Evolutionary conservation across 2,888 invertebrate species (phyloP).

Genomic region (Panzeria rudis): DNA sequence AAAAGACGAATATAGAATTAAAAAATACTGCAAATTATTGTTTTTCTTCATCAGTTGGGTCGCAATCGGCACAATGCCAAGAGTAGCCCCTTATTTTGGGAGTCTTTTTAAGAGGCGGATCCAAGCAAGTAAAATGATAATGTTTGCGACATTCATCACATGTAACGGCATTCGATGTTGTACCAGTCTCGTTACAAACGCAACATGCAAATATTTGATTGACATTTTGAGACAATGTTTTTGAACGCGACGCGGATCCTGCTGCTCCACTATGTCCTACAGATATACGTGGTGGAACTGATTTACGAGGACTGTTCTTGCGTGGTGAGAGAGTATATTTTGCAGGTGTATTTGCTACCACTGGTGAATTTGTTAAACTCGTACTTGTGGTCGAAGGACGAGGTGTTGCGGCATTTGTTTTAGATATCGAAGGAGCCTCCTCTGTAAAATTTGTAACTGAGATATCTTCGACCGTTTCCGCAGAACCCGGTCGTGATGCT

Average conservation of each 20-base stretch:
- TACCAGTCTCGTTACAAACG: conserved; percentile 79
- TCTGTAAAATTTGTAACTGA: conserved; percentile 49
- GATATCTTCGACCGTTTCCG: conserved; percentile 82
- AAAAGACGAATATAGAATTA: not conserved
- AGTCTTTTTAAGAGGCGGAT: conserved; percentile 96
- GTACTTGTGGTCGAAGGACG: conserved; percentile 51
- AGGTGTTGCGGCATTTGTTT: conserved; percentile 57
- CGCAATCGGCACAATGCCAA: conserved; percentile 98
- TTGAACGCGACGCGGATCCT: conserved; percentile 54
- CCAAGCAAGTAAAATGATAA: conserved; percentile 96
- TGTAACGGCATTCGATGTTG: conserved; percentile 85
- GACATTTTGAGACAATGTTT: conserved; percentile 48
- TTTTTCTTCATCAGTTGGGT: conserved; percentile 88
- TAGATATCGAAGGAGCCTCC: conserved; percentile 57
- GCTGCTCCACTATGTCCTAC: conserved; percentile 38
- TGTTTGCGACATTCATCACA: conserved; percentile 96
- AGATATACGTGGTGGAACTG: conserved; percentile 76
- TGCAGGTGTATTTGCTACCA: conserved; percentile 52
- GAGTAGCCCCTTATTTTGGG: conserved; percentile 97
- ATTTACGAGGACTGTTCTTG: conserved; percentile 80
- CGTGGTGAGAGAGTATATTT: conserved; percentile 75
- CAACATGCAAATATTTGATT: conserved; percentile 76
- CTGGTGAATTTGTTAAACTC: conserved; percentile 55
- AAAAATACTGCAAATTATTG: conserved; percentile 73
- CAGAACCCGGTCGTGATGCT: conserved; percentile 82